Percentiles rank a stretch among this genome's conserved stretches.
Evolutionary conservation across 2,888 invertebrate species (phyloP).

Genomic region (Pycnomerus fuliginosus): DNA sequence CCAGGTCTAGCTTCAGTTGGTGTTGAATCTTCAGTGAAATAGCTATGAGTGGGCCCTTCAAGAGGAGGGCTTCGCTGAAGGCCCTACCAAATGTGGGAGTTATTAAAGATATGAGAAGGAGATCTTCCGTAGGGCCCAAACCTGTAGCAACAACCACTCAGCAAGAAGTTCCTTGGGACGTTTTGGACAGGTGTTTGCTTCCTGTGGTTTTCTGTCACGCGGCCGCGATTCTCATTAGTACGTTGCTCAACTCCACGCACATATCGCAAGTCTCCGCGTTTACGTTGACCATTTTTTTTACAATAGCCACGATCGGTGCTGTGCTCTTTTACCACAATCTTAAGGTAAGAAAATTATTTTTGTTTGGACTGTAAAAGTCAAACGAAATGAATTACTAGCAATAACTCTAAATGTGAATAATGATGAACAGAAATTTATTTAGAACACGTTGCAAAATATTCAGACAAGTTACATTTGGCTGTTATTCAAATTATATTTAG

Average conservation of each 20-base stretch:
- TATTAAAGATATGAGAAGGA: conserved; percentile 54
- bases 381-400: too few species aligned
- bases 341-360: conserved; percentile 71
- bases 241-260: conserved; percentile 68
- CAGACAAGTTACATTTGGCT: too few species aligned
- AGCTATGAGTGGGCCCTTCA: conserved; percentile 54
- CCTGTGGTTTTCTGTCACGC: conserved; percentile 81
- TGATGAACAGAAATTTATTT: too few species aligned
- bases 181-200: conserved; percentile 70
- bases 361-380: too few species aligned
- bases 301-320: conserved; percentile 70
- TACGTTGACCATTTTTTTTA: conserved; percentile 75
- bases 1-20: conserved; percentile 26
- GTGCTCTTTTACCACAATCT: conserved; percentile 83
- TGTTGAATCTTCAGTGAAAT: conserved; percentile 17
- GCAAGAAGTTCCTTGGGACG: conserved; percentile 70
- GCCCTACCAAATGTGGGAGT: conserved; percentile 40
- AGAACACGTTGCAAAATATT: too few species aligned
- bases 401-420: too few species aligned
- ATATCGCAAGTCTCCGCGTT: conserved; percentile 77
- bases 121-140: conserved; percentile 50
- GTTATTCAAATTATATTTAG: too few species aligned
- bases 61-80: conserved; percentile 50
- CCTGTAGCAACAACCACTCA: conserved; percentile 55
- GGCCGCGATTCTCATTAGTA: conserved; percentile 72